These are phyloP conservation scores for Scotopteryx bipunctaria DNA, from an alignment of 2,888 invertebrate species.

Conservation along the genomic window DNA sequence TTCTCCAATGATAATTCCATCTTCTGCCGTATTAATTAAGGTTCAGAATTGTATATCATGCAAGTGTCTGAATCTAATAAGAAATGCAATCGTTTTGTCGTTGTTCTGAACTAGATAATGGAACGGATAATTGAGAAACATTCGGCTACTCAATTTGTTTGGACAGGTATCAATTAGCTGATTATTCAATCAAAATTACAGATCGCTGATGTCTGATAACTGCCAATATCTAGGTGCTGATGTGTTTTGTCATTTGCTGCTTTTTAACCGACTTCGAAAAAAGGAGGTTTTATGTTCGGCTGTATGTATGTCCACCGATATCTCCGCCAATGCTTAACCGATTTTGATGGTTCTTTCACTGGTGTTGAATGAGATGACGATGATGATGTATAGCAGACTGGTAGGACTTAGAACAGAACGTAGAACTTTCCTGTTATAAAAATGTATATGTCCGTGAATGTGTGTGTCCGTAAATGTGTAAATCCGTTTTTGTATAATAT, in stretches of 20 bases:
- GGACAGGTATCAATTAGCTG: constrained; percentile 33
- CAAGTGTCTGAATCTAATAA: constrained; percentile 12
- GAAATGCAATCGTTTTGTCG: constrained; percentile 21
- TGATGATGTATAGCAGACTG: no score
- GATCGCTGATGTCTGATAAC: constrained; percentile 24
- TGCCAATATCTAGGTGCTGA: not conserved
- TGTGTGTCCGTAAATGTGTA: no score
- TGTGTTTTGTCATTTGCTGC: not conserved
- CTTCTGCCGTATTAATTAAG: constrained; percentile 3
- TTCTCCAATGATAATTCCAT: not conserved
- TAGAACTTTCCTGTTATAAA: no score
- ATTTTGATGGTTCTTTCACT: no score
- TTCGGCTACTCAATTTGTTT: constrained; percentile 20
- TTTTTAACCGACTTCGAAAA: no score
- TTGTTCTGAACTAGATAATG: constrained; percentile 12
- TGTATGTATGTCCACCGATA: no score
- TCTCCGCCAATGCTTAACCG: no score
- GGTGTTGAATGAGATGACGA: no score
- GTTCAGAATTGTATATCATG: constrained; percentile 4
- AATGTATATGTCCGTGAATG: no score
- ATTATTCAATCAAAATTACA: constrained; percentile 26
- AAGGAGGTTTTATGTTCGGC: no score
- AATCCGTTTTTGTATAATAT: no score
- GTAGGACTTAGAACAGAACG: no score
- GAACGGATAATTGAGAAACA: constrained; percentile 24